phyloP scores from a whole-genome alignment of 2,113 vertebrate species.

The Regulus satrapa region DNA sequence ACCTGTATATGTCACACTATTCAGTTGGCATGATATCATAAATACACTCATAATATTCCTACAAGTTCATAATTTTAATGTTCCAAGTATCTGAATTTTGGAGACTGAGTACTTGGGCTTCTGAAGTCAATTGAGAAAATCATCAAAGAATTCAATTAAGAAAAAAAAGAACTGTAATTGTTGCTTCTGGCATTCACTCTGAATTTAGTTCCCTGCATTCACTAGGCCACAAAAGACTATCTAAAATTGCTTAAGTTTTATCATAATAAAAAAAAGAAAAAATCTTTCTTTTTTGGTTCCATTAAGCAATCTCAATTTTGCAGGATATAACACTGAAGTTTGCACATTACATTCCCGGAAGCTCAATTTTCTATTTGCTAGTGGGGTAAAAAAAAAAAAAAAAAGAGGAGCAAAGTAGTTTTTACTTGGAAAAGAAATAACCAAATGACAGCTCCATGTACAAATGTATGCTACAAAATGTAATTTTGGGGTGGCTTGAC shows the following conservation, averaged over 20 bases:
- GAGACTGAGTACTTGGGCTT: background rate
- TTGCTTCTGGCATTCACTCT: conserved; percentile 1
- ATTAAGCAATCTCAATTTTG: conserved; percentile 35
- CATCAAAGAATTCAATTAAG: conserved; percentile 1
- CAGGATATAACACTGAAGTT: conserved; percentile 17
- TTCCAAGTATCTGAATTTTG: background rate
- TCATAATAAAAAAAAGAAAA: background rate
- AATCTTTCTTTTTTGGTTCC: conserved; percentile 20
- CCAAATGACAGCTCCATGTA: background rate
- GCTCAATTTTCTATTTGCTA: background rate
- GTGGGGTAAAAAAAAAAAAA: fast-evolving
- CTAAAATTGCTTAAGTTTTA: conserved; percentile 12
- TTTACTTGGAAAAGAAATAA: conserved; percentile 20
- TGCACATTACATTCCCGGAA: conserved; percentile 13
- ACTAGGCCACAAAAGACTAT: background rate
- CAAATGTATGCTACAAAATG: background rate
- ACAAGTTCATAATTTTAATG: background rate
- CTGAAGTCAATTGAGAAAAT: background rate
- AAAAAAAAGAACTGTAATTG: background rate
- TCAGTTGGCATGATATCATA: background rate
- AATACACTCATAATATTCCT: background rate
- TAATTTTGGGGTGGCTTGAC: background rate
- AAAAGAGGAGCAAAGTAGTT: background rate
- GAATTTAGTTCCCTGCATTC: background rate
- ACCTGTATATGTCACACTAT: background rate